Percentiles rank a stretch among this genome's conserved stretches.
Conservation (phyloP, 2,113 vertebrate genomes). For the Callithrix jacchus region DNA sequence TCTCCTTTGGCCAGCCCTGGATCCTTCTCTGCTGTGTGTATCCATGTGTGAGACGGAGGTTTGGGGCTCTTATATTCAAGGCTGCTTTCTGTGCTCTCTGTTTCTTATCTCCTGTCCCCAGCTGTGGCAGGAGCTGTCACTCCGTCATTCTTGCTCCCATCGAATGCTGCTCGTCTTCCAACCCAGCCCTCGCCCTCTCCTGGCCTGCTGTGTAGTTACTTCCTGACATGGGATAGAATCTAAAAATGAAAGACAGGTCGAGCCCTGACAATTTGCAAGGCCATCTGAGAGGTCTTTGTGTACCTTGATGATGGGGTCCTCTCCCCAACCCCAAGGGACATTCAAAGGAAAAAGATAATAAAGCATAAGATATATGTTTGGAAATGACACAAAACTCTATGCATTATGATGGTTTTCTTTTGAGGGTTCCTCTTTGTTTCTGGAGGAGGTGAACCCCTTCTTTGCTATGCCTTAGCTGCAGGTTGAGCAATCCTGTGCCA, state of each 20-base stretch:
- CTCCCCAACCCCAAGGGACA: background rate
- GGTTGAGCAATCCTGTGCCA: rapidly evolving
- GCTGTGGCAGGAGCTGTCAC: background rate
- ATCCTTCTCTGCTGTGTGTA: background rate
- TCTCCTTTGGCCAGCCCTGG: too few relatives aligned
- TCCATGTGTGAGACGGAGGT: rapidly evolving
- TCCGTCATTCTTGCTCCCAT: too few relatives aligned
- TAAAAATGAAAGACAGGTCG: background rate
- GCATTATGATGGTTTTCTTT: background rate
- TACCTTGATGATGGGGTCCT: background rate
- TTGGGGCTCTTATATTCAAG: background rate
- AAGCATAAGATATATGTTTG: background rate
- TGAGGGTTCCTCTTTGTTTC: background rate
- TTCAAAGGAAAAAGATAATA: background rate
- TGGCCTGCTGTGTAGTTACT: background rate
- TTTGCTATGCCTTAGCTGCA: rapidly evolving
- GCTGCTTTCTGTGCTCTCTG: background rate
- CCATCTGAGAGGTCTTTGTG: background rate
- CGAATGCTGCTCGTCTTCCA: rapidly evolving
- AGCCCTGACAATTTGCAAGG: background rate
- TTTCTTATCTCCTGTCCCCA: background rate
- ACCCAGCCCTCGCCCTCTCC: background rate
- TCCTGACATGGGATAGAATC: background rate
- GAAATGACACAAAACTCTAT: background rate
- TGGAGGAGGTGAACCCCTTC: background rate